Percentiles rank a stretch among this genome's conserved stretches.
Conservation (phyloP, 2,797 vertebrate species). For the Myotis vivesi region DNA sequence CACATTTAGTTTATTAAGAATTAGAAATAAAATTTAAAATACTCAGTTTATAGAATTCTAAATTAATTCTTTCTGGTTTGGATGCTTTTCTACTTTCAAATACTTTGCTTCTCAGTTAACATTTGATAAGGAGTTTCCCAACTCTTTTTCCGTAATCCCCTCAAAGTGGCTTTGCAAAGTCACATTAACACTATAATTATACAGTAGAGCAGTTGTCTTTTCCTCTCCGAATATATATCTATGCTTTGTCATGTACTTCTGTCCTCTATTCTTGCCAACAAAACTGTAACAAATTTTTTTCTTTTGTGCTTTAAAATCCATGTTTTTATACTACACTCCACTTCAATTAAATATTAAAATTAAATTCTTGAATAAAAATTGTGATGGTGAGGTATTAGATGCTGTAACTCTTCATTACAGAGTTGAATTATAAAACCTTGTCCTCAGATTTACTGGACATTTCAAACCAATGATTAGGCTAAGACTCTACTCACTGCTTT, state of each 20-base stretch:
- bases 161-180: not conserved
- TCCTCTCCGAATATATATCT: not conserved
- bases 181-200: not conserved
- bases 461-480: not conserved
- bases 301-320: not conserved
- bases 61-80: not conserved
- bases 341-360: not conserved
- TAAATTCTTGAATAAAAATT: not conserved
- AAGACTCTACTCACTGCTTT: not conserved
- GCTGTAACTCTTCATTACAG: not conserved
- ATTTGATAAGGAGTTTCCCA: conserved; percentile 4
- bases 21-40: not conserved
- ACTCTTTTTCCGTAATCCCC: not conserved
- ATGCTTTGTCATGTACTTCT: not conserved
- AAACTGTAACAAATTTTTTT: not conserved
- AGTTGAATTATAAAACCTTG: not conserved
- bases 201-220: not conserved
- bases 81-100: conserved; percentile 17
- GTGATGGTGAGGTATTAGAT: not conserved
- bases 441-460: not conserved
- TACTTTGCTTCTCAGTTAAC: not conserved
- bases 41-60: not conserved
- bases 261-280: not conserved
- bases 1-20: conserved; percentile 28
- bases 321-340: not conserved